phyloP scores from a whole-genome alignment of 2,888 invertebrate genomes.

The Meghimatium bilineatum region DNA sequence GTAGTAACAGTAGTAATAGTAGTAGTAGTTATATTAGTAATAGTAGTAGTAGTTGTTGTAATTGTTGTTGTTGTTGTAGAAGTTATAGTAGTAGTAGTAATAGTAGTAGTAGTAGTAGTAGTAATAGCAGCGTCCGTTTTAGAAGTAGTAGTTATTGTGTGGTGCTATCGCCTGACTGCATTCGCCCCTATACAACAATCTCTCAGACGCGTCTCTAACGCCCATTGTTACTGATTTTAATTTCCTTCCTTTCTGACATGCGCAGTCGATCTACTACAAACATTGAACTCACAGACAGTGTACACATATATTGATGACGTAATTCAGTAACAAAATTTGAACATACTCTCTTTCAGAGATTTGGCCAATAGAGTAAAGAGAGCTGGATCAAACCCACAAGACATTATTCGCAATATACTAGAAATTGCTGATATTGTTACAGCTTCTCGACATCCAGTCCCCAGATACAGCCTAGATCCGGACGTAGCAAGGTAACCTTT shows the following conservation, averaged over 20 bases:
- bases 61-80: too few species aligned
- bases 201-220: too few species aligned
- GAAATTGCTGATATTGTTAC: slow-evolving; percentile 19
- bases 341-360: slow-evolving; percentile 3
- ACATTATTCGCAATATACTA: slow-evolving; percentile 14
- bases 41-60: background rate
- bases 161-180: too few species aligned
- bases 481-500: slow-evolving; percentile 15
- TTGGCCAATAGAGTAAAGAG: slow-evolving; percentile 15
- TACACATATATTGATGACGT: background rate
- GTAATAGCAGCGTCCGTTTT: too few species aligned
- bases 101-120: too few species aligned
- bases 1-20: slow-evolving; percentile 21
- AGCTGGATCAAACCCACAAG: slow-evolving; percentile 4
- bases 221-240: too few species aligned
- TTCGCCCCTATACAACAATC: too few species aligned
- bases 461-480: slow-evolving; percentile 28
- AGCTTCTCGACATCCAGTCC: background rate
- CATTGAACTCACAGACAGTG: background rate
- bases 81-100: too few species aligned
- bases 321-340: too few species aligned
- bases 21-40: background rate
- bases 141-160: too few species aligned
- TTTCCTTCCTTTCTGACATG: too few species aligned
- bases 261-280: too few species aligned